Evolutionary conservation across 2,797 vertebrate species (phyloP).

Genomic region (Sebastolobus altivelis): DNA sequence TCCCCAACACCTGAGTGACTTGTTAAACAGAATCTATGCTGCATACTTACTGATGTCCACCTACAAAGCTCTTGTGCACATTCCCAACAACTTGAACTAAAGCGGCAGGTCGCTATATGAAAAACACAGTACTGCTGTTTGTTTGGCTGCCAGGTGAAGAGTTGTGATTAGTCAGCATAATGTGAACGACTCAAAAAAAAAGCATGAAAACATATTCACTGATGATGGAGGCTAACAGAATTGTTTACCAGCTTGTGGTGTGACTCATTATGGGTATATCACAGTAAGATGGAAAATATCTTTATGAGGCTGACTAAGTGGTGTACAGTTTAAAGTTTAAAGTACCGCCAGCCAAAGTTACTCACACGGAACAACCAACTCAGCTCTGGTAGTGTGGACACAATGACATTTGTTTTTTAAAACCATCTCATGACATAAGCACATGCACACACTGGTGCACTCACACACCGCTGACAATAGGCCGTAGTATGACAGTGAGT

Average conservation of each 20-base stretch:
- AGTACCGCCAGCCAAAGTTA: constrained; percentile 48
- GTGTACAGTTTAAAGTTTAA: constrained; percentile 60
- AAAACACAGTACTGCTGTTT: constrained; percentile 39
- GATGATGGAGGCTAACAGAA: constrained; percentile 32
- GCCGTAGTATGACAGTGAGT: constrained; percentile 21
- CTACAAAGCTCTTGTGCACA: constrained; percentile 25
- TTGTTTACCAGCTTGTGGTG: constrained; percentile 46
- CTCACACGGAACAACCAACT: constrained; percentile 59
- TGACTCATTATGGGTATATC: constrained; percentile 53
- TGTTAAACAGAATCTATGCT: constrained; percentile 15
- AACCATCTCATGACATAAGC: constrained; percentile 45
- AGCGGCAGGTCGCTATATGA: constrained; percentile 37
- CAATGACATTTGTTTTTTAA: constrained; percentile 27
- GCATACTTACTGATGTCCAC: constrained; percentile 2
- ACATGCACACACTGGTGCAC: constrained; percentile 3
- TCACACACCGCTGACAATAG: constrained; percentile 33
- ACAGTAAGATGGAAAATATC: constrained; percentile 63
- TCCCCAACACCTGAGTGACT: background rate
- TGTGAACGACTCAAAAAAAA: constrained; percentile 36
- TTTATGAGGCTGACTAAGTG: constrained; percentile 67
- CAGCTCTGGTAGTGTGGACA: constrained; percentile 25
- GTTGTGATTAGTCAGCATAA: constrained; percentile 54
- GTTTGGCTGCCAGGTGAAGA: constrained; percentile 21
- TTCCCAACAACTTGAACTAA: constrained; percentile 20
- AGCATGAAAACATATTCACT: constrained; percentile 45